phyloP scores from a whole-genome alignment of 53 echinoderm and acorn worm species.

The Hippasteria phrygiana region DNA sequence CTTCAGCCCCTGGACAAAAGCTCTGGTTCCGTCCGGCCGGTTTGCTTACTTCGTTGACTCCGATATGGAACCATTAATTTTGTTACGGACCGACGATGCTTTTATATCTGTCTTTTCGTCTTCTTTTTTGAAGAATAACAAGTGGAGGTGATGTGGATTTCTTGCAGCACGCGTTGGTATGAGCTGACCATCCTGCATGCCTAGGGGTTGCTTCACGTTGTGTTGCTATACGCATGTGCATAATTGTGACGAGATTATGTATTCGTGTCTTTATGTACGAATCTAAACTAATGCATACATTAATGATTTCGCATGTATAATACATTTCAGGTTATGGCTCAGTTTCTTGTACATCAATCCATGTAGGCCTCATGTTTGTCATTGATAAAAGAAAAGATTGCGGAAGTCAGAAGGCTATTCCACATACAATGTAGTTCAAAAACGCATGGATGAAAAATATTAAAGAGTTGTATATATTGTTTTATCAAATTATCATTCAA shows the following conservation, averaged over 20 bases:
- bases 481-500: no score
- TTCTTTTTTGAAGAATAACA: not conserved
- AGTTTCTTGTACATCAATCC: not conserved
- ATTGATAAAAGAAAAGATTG: no score
- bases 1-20: slow-evolving; percentile 5
- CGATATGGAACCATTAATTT: slow-evolving; percentile 45
- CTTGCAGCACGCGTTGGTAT: not conserved
- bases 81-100: slow-evolving; percentile 11
- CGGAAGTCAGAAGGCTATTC: no score
- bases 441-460: no score
- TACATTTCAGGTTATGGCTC: not conserved
- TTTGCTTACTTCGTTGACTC: slow-evolving; percentile 7
- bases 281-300: not conserved
- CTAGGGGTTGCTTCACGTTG: no score
- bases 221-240: not conserved
- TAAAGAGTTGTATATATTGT: no score
- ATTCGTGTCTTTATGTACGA: not conserved
- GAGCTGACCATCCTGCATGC: no score
- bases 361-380: no score
- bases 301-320: not conserved
- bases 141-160: not conserved
- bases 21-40: not conserved
- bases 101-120: not conserved
- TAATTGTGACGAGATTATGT: not conserved
- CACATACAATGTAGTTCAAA: no score